These are phyloP conservation scores for Cabera pusaria DNA, from an alignment of 2,888 invertebrate species.

Conservation along the genomic window DNA sequence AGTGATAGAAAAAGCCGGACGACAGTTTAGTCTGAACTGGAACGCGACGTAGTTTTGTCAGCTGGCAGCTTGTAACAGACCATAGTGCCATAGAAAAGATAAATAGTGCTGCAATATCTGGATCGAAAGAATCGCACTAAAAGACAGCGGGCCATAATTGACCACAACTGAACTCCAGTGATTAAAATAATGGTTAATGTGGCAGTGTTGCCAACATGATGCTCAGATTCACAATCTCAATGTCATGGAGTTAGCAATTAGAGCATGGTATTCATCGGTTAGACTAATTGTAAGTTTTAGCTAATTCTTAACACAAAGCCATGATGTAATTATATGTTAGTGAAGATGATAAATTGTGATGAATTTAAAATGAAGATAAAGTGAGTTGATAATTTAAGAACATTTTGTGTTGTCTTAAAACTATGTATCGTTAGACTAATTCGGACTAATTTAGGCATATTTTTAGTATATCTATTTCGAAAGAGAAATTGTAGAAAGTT, in stretches of 20 bases:
- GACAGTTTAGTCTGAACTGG: too few relatives aligned
- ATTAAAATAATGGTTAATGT: constrained; percentile 18
- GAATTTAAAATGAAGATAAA: not conserved
- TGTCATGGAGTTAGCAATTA: constrained; percentile 17
- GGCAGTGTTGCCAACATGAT: constrained; percentile 14
- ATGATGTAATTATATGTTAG: not conserved
- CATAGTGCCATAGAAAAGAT: too few relatives aligned
- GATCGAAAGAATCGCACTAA: not conserved
- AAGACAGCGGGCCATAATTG: constrained; percentile 3
- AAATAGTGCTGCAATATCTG: too few relatives aligned
- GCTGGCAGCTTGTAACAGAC: too few relatives aligned
- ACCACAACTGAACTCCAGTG: constrained; percentile 7
- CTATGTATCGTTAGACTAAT: too few relatives aligned
- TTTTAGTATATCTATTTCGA: too few relatives aligned
- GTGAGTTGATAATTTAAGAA: too few relatives aligned
- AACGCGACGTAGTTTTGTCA: too few relatives aligned
- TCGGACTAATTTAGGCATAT: too few relatives aligned
- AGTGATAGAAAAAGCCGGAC: too few relatives aligned
- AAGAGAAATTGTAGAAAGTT: too few relatives aligned
- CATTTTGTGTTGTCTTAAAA: too few relatives aligned
- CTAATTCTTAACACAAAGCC: constrained; percentile 7
- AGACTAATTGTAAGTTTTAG: constrained; percentile 14
- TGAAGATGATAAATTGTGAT: constrained; percentile 3
- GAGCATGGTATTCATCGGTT: constrained; percentile 18
- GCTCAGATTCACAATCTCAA: constrained; percentile 17